Percentiles rank a stretch among this genome's conserved stretches.
These are phyloP conservation scores for Numenius arquata DNA, from an alignment of 2,113 vertebrate genomes.

Conservation along the genomic window DNA sequence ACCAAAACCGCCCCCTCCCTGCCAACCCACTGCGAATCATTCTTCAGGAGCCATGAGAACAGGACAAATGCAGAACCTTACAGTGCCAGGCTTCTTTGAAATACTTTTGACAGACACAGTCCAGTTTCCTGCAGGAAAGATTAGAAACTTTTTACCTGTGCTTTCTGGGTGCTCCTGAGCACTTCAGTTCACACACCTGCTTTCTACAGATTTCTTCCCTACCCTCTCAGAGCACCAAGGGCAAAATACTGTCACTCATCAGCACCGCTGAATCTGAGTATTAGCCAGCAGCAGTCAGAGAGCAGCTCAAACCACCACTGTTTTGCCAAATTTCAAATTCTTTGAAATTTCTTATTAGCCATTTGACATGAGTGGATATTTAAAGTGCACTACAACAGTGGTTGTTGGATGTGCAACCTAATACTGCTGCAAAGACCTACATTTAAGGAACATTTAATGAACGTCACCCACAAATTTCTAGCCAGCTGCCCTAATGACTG, in stretches of 20 bases:
- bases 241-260: background rate
- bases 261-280: fast-evolving
- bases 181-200: background rate
- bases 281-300: background rate
- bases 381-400: background rate
- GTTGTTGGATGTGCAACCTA: background rate
- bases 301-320: background rate
- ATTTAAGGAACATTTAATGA: background rate
- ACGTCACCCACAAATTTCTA: background rate
- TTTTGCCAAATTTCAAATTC: background rate
- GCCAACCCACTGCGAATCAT: background rate
- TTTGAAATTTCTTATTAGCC: background rate
- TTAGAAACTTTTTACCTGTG: background rate
- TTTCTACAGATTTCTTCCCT: background rate
- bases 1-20: background rate
- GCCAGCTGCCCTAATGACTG: background rate
- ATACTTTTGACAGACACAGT: background rate
- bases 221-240: background rate
- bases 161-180: background rate
- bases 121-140: background rate
- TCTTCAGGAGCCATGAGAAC: background rate
- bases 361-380: background rate
- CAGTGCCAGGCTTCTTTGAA: background rate
- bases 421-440: background rate
- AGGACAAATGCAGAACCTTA: background rate